Percentiles rank a stretch among this genome's conserved stretches.
phyloP scores from a whole-genome alignment of 2,113 vertebrate species.

The Nothocercus julius region DNA sequence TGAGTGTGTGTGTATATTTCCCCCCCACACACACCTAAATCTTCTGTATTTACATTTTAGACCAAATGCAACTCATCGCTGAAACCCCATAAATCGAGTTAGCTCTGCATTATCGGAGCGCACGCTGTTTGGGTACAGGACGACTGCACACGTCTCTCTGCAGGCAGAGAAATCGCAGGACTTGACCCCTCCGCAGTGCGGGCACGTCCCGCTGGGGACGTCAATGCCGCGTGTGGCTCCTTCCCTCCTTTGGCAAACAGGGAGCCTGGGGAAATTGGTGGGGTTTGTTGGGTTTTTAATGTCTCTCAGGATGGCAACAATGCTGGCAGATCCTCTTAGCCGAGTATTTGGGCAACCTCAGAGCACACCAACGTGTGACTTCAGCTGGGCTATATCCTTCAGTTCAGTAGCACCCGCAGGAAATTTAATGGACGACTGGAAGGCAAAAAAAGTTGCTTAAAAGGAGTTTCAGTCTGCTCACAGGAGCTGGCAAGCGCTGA shows the following conservation, averaged over 20 bases:
- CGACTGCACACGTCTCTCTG: background rate
- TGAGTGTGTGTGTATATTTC: background rate
- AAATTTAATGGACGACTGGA: background rate
- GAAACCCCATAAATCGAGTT: background rate
- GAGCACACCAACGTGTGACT: background rate
- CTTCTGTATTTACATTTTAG: slow-evolving; percentile 35
- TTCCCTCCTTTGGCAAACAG: background rate
- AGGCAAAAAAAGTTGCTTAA: background rate
- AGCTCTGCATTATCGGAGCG: background rate
- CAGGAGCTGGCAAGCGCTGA: background rate
- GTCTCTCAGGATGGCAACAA: background rate
- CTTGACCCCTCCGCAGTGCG: background rate
- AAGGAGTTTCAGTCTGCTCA: background rate
- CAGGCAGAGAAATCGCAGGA: background rate
- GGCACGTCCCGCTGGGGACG: fast-evolving
- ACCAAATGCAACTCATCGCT: background rate
- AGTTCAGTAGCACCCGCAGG: fast-evolving
- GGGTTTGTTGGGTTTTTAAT: background rate
- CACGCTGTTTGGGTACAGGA: background rate
- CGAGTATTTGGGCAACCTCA: background rate
- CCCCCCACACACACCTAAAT: background rate
- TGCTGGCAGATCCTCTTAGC: background rate
- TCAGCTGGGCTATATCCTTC: background rate
- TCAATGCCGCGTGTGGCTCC: background rate
- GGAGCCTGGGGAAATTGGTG: fast-evolving